phyloP scores from a whole-genome alignment of 2,797 vertebrate genomes.

The Cuniculus paca region DNA sequence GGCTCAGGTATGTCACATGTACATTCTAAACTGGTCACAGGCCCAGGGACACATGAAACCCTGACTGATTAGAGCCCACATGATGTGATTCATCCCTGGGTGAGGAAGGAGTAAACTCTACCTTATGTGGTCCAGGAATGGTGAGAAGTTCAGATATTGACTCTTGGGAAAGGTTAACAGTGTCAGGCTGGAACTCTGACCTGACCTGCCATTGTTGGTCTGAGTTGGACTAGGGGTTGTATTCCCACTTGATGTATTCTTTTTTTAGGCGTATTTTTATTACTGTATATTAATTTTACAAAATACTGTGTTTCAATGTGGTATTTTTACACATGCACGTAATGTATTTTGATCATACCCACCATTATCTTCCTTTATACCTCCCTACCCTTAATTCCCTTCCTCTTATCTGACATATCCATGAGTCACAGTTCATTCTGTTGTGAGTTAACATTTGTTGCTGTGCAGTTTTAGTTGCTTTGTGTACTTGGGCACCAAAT shows the following conservation, averaged over 20 bases:
- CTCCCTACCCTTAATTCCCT: background rate
- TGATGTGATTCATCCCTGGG: background rate
- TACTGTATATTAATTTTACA: background rate
- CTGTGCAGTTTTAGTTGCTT: background rate
- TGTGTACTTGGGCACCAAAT: background rate
- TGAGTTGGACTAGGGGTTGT: background rate
- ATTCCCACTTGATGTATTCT: background rate
- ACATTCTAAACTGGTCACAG: background rate
- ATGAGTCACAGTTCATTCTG: background rate
- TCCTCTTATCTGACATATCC: background rate
- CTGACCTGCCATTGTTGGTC: background rate
- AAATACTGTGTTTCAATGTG: background rate
- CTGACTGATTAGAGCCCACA: background rate
- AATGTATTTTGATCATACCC: background rate
- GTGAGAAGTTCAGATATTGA: background rate
- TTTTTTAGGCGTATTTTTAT: background rate
- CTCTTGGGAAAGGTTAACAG: background rate
- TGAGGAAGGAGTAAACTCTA: background rate
- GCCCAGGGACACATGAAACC: background rate
- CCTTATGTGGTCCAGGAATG: background rate
- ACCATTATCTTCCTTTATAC: background rate
- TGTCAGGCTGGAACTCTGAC: background rate
- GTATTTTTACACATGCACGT: background rate
- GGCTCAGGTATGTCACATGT: background rate
- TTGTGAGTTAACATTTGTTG: background rate